Base-by-base conservation (phyloP, 2,113 vertebrate genomes). In the Colistium nudipinnis region DNA sequence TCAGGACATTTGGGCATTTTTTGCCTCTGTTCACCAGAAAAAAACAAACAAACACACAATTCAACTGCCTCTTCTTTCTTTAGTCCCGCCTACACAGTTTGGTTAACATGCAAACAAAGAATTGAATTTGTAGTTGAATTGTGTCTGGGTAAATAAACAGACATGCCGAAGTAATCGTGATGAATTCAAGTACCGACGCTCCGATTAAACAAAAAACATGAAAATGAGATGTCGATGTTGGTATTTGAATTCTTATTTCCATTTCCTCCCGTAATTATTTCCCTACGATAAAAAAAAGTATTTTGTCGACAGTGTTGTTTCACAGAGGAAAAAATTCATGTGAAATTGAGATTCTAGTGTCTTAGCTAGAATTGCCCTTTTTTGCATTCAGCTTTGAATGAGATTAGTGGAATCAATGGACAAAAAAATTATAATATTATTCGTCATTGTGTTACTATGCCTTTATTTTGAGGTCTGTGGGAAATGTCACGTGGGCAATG, bases 151-250 rank as follows among this genome's bases (percentile, higher is more conserved):
- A 22, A 33, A 69, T 28, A 30, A 74, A 73, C 44, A 66, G 38
- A 44, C 20, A 30, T 27, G 10, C 28, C 43, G 27, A 41, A 12
- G 6, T 28, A 62, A 76, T 76, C 51, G 62, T 52, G 30, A 39
- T 27, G 54, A 80, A 62, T 69, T 45, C 7, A 36, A 47, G 64
- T 48, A 62, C 51, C 57, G 74, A 53, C 57, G 51, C 57, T 19
- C 13, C 41, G n/a, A 22, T 59, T 31, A 33, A 61, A 55, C 57
- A 25, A 66, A 62, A 62, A 59, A 61, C 53, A 70, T 41, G 35
- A 13, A 61, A 75, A 78, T 78, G 13, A 60, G 33, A 64, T 33
- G 72, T 74, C 64, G 66, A 44, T n/a, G n/a, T 39, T 51, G 3
- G 22, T 43, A 44, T 76, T 72, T 69, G 17, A 59, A 30, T 49